Evolutionary conservation across 2,113 vertebrate species (phyloP).

Genomic region (Coturnix japonica): DNA sequence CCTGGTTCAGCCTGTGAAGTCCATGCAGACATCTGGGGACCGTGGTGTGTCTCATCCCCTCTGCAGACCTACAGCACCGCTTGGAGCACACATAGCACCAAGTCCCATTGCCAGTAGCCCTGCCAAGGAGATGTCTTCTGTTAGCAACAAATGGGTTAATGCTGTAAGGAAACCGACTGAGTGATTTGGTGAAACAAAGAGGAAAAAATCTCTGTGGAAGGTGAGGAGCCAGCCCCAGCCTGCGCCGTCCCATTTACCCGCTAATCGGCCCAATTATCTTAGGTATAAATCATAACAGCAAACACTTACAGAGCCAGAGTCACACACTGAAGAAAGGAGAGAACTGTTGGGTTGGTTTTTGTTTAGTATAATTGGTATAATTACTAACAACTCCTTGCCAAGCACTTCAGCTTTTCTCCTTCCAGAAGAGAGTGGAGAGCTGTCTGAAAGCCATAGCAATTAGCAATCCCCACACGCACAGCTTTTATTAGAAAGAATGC

Average conservation of each 20-base stretch:
- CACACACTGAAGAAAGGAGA: slow-evolving; percentile 73
- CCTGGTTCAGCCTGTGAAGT: neutral
- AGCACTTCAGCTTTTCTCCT: slow-evolving; percentile 56
- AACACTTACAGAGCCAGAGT: slow-evolving; percentile 68
- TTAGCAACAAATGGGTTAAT: slow-evolving; percentile 15
- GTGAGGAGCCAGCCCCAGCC: slow-evolving; percentile 70
- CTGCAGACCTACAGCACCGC: neutral
- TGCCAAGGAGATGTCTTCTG: fast-evolving
- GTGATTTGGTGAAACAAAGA: slow-evolving; percentile 45
- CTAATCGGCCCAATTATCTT: slow-evolving; percentile 77
- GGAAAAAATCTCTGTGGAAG: slow-evolving; percentile 47
- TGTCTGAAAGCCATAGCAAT: slow-evolving; percentile 68
- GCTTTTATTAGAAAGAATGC: slow-evolving; percentile 67
- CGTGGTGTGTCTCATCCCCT: neutral
- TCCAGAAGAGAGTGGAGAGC: slow-evolving; percentile 33
- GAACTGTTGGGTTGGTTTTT: slow-evolving; percentile 67
- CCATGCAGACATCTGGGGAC: neutral
- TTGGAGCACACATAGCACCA: fast-evolving
- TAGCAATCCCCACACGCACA: slow-evolving; percentile 59
- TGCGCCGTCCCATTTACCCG: slow-evolving; percentile 58
- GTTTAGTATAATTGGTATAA: slow-evolving; percentile 79
- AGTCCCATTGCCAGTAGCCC: neutral
- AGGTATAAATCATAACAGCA: slow-evolving; percentile 82
- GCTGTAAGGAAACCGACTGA: neutral
- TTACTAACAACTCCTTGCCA: slow-evolving; percentile 75